Evolutionary conservation across 2,797 vertebrate species (phyloP).

Genomic region (Scleropages formosus): DNA sequence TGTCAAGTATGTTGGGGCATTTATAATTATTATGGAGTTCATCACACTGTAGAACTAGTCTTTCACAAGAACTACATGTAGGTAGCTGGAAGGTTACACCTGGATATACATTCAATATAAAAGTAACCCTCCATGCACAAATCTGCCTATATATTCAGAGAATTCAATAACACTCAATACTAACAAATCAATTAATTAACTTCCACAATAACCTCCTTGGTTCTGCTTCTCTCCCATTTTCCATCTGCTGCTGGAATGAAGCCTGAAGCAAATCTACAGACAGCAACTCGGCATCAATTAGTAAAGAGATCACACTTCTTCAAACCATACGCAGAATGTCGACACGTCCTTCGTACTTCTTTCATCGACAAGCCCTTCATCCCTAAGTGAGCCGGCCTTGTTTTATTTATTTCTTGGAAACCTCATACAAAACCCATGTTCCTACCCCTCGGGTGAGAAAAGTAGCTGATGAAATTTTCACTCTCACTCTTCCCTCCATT

Average conservation of each 20-base stretch:
- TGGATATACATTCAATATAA: not conserved
- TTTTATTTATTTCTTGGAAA: conserved; percentile 48
- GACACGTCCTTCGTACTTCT: too few species aligned
- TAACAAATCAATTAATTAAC: conserved; percentile 19
- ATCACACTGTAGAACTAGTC: not conserved
- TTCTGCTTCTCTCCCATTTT: not conserved
- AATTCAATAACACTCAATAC: not conserved
- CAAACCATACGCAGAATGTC: conserved; percentile 33
- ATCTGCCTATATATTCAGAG: not conserved
- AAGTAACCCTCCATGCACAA: not conserved
- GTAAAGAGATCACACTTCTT: conserved; percentile 38
- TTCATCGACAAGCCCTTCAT: conserved; percentile 24
- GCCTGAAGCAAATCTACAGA: conserved; percentile 29
- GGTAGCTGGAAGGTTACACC: not conserved
- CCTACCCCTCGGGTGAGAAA: conserved; percentile 33
- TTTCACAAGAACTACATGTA: too few species aligned
- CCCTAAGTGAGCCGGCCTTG: conserved; percentile 31
- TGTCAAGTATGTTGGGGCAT: not conserved
- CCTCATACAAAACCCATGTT: conserved; percentile 52
- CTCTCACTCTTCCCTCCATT: not conserved
- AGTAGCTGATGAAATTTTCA: not conserved
- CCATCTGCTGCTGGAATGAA: conserved; percentile 19
- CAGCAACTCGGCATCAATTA: conserved; percentile 39
- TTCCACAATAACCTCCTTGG: conserved; percentile 5
- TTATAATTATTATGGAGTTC: not conserved